Percentiles rank a stretch among this genome's conserved stretches.
phyloP scores from a whole-genome alignment of 2,113 vertebrate genomes.

The Amblyopsis rosae region DNA sequence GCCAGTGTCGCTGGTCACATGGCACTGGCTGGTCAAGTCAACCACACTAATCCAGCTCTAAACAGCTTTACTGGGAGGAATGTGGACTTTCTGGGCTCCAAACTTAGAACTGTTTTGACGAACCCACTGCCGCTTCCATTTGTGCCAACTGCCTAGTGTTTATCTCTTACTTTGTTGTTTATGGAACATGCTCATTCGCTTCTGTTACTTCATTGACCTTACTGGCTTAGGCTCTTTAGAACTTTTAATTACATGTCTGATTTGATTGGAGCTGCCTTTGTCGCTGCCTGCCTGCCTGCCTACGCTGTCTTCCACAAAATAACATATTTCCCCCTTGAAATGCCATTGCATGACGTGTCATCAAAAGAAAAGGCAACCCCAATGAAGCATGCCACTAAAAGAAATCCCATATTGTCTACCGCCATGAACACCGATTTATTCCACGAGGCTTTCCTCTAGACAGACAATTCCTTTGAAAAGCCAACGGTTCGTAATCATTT shows the following conservation, averaged over 20 bases:
- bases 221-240: slow-evolving; percentile 32
- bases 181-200: slow-evolving; percentile 21
- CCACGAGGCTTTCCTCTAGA: slow-evolving; percentile 27
- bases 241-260: slow-evolving; percentile 60
- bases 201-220: slow-evolving; percentile 48
- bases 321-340: slow-evolving; percentile 48
- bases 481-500: slow-evolving; percentile 32
- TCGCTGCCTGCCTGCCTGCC: slow-evolving; percentile 35
- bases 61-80: slow-evolving; percentile 21
- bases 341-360: slow-evolving; percentile 58
- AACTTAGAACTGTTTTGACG: neutral
- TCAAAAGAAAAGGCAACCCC: slow-evolving; percentile 63
- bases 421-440: slow-evolving; percentile 51
- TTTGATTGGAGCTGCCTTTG: slow-evolving; percentile 58
- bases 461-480: slow-evolving; percentile 55
- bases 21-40: no score
- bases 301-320: slow-evolving; percentile 51
- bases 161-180: slow-evolving; percentile 33
- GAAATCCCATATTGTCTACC: slow-evolving; percentile 27
- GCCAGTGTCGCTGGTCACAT: no score
- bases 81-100: neutral
- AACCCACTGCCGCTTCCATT: slow-evolving; percentile 18
- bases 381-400: slow-evolving; percentile 37
- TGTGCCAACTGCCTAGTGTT: slow-evolving; percentile 21
- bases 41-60: neutral